Base-by-base conservation (phyloP, 2,113 vertebrate genomes). In the Cyrtonyx montezumae region DNA sequence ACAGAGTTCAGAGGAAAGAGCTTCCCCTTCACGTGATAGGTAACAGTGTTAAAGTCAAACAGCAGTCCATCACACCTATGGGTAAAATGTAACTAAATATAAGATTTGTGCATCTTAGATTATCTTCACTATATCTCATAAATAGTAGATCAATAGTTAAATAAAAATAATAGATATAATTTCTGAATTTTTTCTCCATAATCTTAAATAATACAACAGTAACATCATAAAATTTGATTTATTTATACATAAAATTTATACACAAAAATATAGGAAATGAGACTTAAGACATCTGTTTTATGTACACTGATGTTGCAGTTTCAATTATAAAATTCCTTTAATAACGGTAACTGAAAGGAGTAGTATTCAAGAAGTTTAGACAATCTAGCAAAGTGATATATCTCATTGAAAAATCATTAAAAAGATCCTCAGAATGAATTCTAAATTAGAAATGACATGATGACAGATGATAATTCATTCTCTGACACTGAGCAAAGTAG, bases 341-440 rank as follows among this genome's bases (percentile, higher is more conserved):
- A 43, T 70, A 79, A 49, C 6, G 32, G 28, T 36, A 76, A 61
- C 37, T 62, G 11, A 23, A 84, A 88, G 40, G 61, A 91, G 73
- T 32, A 40, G 9, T 59, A 69, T 85, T 62, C 61, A 87, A 91
- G 71, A 22, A 40, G 14, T 66, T 90, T 87, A 88, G n/a, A 23
- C 21, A 87, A 91, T 84, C 43, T 84, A 71, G 46, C 63, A 87
- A 58, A 53, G 13, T 43, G 37, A 36, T 91, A 89, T 74, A 85
- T 88, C 67, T 84, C 79, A 76, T 77, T 66, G 28, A 23, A 87
- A 84, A 74, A 45, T 68, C 25, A 66, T 87, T 89, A 84, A 84
- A 94, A 87, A 86, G 74, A 87, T 53, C 74, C 82, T 82, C 58
- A 85, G 67, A 92, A 79, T 2, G 1, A 77, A 77, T 58, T 93